Percentiles rank a stretch among this genome's conserved stretches.
Evolutionary conservation across 2,888 invertebrate species (phyloP).

Genomic region (Hyalella azteca): DNA sequence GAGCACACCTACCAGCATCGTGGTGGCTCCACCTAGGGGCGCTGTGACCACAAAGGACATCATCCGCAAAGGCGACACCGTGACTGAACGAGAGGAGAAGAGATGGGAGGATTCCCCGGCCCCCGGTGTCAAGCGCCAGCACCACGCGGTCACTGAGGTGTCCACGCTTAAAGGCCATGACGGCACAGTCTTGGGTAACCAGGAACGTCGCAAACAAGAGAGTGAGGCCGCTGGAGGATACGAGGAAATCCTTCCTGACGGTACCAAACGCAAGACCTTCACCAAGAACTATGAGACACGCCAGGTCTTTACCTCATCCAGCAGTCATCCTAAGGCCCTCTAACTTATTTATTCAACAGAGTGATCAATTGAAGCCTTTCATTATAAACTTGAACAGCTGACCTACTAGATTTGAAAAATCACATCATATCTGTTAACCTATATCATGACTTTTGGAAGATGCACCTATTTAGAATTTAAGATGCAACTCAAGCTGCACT

Average conservation of each 20-base stretch:
- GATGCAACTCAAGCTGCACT: no score
- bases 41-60: constrained; percentile 46
- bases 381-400: no score
- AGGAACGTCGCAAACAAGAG: constrained; percentile 51
- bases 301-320: constrained; percentile 50
- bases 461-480: no score
- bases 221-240: constrained; percentile 53
- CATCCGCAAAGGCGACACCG: constrained; percentile 43
- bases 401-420: no score
- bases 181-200: constrained; percentile 55
- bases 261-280: constrained; percentile 55
- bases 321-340: constrained; percentile 52
- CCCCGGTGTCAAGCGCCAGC: constrained; percentile 51
- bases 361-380: no score
- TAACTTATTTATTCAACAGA: constrained; percentile 42
- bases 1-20: constrained; percentile 36
- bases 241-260: constrained; percentile 54
- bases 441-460: no score
- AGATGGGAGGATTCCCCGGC: constrained; percentile 54
- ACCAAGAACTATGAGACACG: constrained; percentile 58
- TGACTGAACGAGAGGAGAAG: constrained; percentile 54
- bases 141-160: constrained; percentile 50
- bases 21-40: constrained; percentile 48
- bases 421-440: no score
- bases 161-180: constrained; percentile 51